Evolutionary conservation across 2,113 vertebrate genomes (phyloP).

Genomic region (Eulacestoma nigropectus): DNA sequence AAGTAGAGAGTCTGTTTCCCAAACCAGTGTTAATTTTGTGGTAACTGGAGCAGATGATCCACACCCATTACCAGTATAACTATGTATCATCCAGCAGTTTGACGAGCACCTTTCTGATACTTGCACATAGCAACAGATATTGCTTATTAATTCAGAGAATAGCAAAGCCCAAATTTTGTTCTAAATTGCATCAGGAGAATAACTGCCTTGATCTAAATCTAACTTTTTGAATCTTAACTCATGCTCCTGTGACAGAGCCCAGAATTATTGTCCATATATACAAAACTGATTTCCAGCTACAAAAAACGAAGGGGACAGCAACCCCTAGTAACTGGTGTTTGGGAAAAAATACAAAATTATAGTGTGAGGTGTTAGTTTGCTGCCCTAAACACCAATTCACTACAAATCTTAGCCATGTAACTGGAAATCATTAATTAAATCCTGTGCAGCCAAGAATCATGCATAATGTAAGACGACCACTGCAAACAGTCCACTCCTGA

Average conservation of each 20-base stretch:
- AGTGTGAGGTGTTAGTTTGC: neutral
- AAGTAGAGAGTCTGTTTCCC: neutral
- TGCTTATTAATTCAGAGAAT: neutral
- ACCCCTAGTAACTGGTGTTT: neutral
- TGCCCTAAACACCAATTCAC: neutral
- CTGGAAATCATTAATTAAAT: slow-evolving; percentile 40
- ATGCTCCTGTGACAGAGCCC: neutral
- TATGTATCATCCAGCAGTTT: neutral
- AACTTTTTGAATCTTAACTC: neutral
- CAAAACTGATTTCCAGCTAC: neutral
- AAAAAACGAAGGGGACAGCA: neutral
- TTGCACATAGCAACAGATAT: neutral
- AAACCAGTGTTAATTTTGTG: neutral
- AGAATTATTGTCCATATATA: neutral
- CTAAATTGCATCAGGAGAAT: neutral
- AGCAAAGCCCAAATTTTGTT: neutral
- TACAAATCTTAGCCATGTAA: neutral
- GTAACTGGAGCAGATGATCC: neutral
- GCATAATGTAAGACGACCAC: slow-evolving; percentile 51
- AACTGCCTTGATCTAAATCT: neutral
- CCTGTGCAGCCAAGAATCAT: slow-evolving; percentile 10
- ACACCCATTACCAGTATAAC: neutral
- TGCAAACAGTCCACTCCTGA: neutral
- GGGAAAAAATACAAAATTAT: neutral
- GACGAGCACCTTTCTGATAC: neutral